Base-by-base conservation (phyloP, 2,113 vertebrate genomes). In the Trachemys scripta region DNA sequence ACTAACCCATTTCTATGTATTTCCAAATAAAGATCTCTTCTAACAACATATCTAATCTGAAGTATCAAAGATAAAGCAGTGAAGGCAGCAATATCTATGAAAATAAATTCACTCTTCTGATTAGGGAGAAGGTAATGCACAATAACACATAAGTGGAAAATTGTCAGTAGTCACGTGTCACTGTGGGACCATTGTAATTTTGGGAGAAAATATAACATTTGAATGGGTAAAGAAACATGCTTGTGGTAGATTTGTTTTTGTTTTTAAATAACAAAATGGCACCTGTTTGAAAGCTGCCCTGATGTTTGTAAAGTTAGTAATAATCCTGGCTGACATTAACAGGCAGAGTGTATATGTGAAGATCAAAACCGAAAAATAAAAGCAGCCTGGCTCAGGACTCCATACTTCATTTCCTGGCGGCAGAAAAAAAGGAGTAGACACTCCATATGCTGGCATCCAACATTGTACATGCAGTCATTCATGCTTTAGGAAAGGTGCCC, bases 81-180 rank as follows among this genome's bases (percentile, higher is more conserved):
- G 88, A 93, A 95, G 89, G 95, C 85, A 96, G 92, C 83, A 95
- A 93, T 89, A 85, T 93, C 95, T 95, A 90, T 82, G 90, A 92
- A 96, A 97, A 97, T 94, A 89, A 97, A 97, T 97, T 96, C 96
- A 91, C 75, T 91, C 59, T 76, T 97, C 92, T 96, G 94, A 96
- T 93, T 97, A 97, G 57, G 85, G 80, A 97, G 91, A 97, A 96
- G 89, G 96, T 97, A 97, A 97, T 97, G 97, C 96, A 97, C 96
- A 80, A 89, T 97, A 97, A 97, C 96, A 59, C 27, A 29, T 59
- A 59, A 59, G 20, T 59, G 57, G 96, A 96, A 96, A 97, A 97
- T 96, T 97, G 97, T 97, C 97, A 97, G 94, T 93, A 96, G 95
- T 97, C 96, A 97, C 97, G 90, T 96, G 97, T 97, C 97, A 96